Evolutionary conservation across 37 sponge, comb jelly and placozoan genomes (phyloP), one percentile per base, ranked within the genome.

Genomic region (Aphrocallistes beatrix): DNA sequence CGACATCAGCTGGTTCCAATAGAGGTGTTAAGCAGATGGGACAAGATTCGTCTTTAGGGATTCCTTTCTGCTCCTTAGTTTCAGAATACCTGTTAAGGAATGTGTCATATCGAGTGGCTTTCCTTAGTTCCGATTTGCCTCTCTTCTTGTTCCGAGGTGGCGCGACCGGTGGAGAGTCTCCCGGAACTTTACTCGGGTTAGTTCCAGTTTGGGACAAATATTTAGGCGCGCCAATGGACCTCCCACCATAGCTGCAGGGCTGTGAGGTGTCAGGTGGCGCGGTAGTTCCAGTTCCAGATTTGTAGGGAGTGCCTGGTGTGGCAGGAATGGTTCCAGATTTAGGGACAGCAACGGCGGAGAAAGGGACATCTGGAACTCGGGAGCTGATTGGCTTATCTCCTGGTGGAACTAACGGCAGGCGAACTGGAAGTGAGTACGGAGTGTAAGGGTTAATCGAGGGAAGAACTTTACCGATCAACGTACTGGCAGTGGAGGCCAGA

Each of bases 1-100:
- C 75, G 25, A 60, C 21, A 30, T 60, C 75, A 60, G 75, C 75
- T 60, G 75, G 75, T 60, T 60, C 75, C 75, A 60, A 28, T 21
- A 60, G 21, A 3, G 34, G 21, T 19, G 75, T 60, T 60, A 60
- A 6, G 75, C 75, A 60, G n/a, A 60, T 60, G 3, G 75, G 75
- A 60, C 75, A 60, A 21, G 3, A 25, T 13, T 60, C 75, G n/a
- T 60, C 75, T 60, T 60, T 60, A 6, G 75, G 75, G 32, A 60
- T 28, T 13, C 3, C 3, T 60, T 60, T 30, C 28, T 1, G 32
- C 10, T 3, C 3, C n/a, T 60, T 60, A 32, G n/a, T 60, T 60
- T 60, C 75, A 19, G 75, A 32, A 30, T 60, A 60, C 8, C n/a
- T 60, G n/a, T 13, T 19, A 30, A 60, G n/a, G 34, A 60, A 60